Evolutionary conservation across 2,113 vertebrate species (phyloP).

Genomic region (Fregetta grallaria): DNA sequence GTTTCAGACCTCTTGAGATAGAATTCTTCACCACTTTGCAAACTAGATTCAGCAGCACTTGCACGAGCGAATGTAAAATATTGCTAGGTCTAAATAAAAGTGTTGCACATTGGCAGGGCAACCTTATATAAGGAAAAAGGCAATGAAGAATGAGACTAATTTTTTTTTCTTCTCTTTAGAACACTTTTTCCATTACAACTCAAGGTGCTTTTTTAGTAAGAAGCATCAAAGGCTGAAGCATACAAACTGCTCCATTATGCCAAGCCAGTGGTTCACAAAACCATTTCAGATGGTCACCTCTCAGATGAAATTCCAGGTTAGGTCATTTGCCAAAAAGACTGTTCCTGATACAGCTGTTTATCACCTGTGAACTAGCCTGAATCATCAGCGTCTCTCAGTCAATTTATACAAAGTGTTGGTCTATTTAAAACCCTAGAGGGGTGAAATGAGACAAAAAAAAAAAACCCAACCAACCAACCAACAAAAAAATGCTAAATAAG

Average conservation of each 20-base stretch:
- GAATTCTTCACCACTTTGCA: not conserved
- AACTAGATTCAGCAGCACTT: not conserved
- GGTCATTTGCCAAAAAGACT: not conserved
- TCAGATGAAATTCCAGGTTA: not conserved
- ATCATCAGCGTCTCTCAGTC: not conserved
- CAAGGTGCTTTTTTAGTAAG: not conserved
- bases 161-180: not conserved
- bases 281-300: not conserved
- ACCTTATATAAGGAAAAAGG: not conserved
- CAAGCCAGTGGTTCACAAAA: not conserved
- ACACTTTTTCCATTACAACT: not conserved
- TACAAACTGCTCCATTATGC: not conserved
- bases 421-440: not conserved
- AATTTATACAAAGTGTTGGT: not conserved
- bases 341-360: not conserved
- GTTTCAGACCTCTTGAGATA: not conserved
- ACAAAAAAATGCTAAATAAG: not conserved
- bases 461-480: rapidly evolving
- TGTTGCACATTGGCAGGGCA: not conserved
- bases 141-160: not conserved
- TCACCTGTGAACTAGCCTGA: not conserved
- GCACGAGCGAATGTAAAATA: not conserved
- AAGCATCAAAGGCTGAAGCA: not conserved
- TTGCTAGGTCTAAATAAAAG: not conserved
- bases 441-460: not conserved